Evolutionary conservation across 2,113 vertebrate species (phyloP).

Genomic region (Agelaius phoeniceus): DNA sequence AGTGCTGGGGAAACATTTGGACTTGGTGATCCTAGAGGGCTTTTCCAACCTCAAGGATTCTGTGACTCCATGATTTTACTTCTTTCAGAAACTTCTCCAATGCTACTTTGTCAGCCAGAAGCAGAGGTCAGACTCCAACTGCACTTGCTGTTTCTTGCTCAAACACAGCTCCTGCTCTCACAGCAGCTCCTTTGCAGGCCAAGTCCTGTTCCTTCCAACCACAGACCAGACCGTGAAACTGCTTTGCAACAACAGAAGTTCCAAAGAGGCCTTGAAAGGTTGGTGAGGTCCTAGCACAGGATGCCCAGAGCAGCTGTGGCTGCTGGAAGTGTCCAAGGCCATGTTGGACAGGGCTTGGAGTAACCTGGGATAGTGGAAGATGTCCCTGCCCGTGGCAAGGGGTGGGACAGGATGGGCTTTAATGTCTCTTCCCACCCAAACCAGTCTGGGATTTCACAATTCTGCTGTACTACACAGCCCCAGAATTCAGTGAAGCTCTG

Average conservation of each 20-base stretch:
- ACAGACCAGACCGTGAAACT: not conserved
- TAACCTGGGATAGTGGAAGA: not conserved
- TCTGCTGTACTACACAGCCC: not conserved
- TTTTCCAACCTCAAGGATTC: not conserved
- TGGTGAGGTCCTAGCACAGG: not conserved
- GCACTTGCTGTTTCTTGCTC: not conserved
- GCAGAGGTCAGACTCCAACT: not conserved
- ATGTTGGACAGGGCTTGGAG: fast-evolving
- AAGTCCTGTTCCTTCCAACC: not conserved
- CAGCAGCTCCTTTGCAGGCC: not conserved
- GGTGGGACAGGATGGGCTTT: not conserved
- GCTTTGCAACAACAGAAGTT: not conserved
- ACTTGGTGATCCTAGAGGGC: not conserved
- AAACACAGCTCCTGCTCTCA: not conserved
- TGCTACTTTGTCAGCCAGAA: not conserved
- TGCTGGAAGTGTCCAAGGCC: not conserved
- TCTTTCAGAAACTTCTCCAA: not conserved
- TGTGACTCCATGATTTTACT: not conserved
- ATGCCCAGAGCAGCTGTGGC: not conserved
- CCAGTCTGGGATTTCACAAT: not conserved
- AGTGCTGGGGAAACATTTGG: not conserved
- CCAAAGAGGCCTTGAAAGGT: not conserved
- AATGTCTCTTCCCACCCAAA: not conserved
- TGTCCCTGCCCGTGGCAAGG: too few relatives aligned
- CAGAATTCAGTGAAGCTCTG: not conserved